Conservation (phyloP, 2,888 invertebrate genomes). For the Meiosimyza decipiens region DNA sequence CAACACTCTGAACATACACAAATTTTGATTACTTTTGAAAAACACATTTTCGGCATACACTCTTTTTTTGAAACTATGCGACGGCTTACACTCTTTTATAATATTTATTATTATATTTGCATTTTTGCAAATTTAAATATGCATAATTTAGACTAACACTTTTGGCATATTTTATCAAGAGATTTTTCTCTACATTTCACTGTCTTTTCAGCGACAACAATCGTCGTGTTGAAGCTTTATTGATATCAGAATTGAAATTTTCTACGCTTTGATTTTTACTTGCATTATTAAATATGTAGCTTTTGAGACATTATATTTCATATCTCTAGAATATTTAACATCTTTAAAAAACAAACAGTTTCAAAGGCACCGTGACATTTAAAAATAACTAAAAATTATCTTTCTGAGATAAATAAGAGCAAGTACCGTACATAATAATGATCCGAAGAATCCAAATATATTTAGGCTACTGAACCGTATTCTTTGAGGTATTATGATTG, state of each 20-base stretch:
- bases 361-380: no score
- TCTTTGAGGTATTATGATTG: no score
- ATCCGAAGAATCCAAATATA: no score
- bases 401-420: no score
- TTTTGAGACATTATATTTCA: background rate
- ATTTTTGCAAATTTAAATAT: slow-evolving; percentile 4
- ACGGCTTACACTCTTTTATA: background rate
- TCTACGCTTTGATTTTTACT: slow-evolving; percentile 18
- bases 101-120: background rate
- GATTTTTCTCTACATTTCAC: slow-evolving; percentile 9
- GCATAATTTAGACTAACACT: slow-evolving; percentile 5
- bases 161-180: slow-evolving; percentile 26
- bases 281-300: slow-evolving; percentile 20
- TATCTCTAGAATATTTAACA: background rate
- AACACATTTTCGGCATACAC: slow-evolving; percentile 42
- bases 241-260: slow-evolving; percentile 9
- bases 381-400: no score
- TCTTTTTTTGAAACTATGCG: slow-evolving; percentile 39
- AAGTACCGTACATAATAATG: no score
- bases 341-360: no score
- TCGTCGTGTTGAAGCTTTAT: background rate
- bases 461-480: no score
- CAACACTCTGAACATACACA: slow-evolving; percentile 30
- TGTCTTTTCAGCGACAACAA: slow-evolving; percentile 32
- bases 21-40: slow-evolving; percentile 29